These are phyloP conservation scores for Drosophila subsilvestris DNA, from an alignment of 2,888 invertebrate genomes.

Conservation along the genomic window DNA sequence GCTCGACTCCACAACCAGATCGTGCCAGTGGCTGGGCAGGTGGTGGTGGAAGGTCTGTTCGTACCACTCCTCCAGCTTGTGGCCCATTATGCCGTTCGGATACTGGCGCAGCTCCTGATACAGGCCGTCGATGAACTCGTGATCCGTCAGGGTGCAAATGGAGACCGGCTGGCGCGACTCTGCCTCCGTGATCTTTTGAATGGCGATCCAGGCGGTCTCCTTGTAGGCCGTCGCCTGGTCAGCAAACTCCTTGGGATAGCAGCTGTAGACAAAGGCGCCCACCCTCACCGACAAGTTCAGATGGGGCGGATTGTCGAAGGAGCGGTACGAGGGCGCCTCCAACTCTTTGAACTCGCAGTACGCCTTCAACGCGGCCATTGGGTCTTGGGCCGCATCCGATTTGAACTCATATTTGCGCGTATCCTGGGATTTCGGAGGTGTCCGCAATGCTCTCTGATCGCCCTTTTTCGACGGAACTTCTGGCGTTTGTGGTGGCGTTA, in stretches of 20 bases:
- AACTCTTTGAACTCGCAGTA: slow-evolving; percentile 76
- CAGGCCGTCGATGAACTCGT: slow-evolving; percentile 78
- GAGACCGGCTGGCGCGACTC: slow-evolving; percentile 69
- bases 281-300: slow-evolving; percentile 79
- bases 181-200: slow-evolving; percentile 71
- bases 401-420: slow-evolving; percentile 6
- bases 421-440: not conserved
- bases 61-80: slow-evolving; percentile 86
- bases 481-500: slow-evolving; percentile 60
- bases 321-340: slow-evolving; percentile 66
- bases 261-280: slow-evolving; percentile 74
- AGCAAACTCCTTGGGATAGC: slow-evolving; percentile 81
- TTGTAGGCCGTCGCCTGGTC: slow-evolving; percentile 73
- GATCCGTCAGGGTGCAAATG: slow-evolving; percentile 70
- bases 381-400: slow-evolving; percentile 68
- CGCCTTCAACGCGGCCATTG: slow-evolving; percentile 67
- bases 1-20: slow-evolving; percentile 84
- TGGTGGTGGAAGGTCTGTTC: slow-evolving; percentile 87
- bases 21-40: slow-evolving; percentile 89
- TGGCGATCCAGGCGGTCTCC: slow-evolving; percentile 78
- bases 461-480: slow-evolving; percentile 3
- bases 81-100: slow-evolving; percentile 87
- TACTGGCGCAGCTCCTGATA: slow-evolving; percentile 78
- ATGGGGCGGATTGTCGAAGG: slow-evolving; percentile 31
- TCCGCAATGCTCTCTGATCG: not conserved